These are phyloP conservation scores for Pseudomyrmex dendroicus DNA, from an alignment of 1,140 invertebrate species.

Conservation along the genomic window DNA sequence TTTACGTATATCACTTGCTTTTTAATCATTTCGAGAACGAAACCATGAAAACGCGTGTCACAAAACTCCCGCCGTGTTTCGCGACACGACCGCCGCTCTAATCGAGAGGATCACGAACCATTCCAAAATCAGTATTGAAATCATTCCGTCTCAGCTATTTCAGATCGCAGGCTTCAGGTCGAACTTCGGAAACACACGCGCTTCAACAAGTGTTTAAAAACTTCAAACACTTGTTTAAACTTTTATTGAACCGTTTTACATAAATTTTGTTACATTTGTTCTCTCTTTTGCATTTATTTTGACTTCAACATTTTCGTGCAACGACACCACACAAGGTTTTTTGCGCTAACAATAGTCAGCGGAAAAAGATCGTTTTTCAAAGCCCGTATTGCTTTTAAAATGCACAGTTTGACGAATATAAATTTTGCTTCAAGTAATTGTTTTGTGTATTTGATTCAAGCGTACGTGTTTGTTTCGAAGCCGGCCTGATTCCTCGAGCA, in stretches of 20 bases:
- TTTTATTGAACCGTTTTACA: too few relatives aligned
- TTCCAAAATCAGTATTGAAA: slow-evolving; percentile 85
- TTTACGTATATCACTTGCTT: background rate
- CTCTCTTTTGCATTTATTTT: background rate
- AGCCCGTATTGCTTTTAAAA: too few relatives aligned
- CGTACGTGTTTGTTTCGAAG: background rate
- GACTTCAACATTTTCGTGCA: background rate
- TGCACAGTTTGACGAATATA: too few relatives aligned
- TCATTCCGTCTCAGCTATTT: slow-evolving; percentile 74
- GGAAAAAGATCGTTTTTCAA: too few relatives aligned
- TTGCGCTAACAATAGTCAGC: too few relatives aligned
- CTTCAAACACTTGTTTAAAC: too few relatives aligned
- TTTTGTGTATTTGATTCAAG: background rate
- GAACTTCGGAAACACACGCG: slow-evolving; percentile 65
- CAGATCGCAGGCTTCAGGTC: slow-evolving; percentile 58
- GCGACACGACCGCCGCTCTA: slow-evolving; percentile 33
- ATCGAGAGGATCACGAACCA: slow-evolving; percentile 75
- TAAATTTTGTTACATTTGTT: background rate
- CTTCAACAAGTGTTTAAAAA: background rate
- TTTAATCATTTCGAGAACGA: background rate
- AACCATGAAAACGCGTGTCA: background rate
- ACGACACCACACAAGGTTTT: too few relatives aligned
- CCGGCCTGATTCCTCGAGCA: background rate
- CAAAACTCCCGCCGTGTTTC: background rate
- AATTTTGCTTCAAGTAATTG: too few relatives aligned